Conservation (phyloP, 2,888 invertebrate genomes). For the Smittia aterrima region DNA sequence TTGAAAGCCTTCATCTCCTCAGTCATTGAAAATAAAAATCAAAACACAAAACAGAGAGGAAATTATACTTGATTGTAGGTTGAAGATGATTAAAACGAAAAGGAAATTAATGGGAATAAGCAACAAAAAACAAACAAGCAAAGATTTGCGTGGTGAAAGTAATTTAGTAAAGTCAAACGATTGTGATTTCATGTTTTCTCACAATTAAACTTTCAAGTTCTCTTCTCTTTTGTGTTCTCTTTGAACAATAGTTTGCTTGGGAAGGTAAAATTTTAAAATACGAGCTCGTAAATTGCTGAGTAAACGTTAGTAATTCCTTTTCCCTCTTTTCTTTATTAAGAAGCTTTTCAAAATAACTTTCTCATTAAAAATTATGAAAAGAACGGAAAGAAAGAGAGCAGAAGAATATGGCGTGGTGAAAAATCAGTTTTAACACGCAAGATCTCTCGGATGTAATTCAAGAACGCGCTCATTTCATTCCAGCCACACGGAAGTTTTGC, state of each 20-base stretch:
- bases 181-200: constrained; percentile 31
- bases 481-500: neutral
- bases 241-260: neutral
- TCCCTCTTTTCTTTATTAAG: neutral
- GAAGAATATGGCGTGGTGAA: neutral
- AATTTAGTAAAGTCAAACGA: constrained; percentile 13
- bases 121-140: too few relatives aligned
- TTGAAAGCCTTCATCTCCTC: too few relatives aligned
- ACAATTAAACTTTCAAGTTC: constrained; percentile 31
- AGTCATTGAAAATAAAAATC: too few relatives aligned
- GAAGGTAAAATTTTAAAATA: neutral
- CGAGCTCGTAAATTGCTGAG: constrained; percentile 19
- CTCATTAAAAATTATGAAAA: constrained; percentile 19
- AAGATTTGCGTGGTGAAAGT: neutral
- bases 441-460: neutral
- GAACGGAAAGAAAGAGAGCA: neutral
- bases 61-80: too few relatives aligned
- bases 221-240: neutral
- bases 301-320: constrained; percentile 27
- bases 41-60: too few relatives aligned
- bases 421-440: constrained; percentile 26
- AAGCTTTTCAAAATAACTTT: constrained; percentile 20
- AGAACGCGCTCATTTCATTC: neutral
- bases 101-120: neutral
- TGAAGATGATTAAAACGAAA: too few relatives aligned